These are phyloP conservation scores for Conchocele bisecta DNA, from an alignment of 2,888 invertebrate species.

Conservation along the genomic window DNA sequence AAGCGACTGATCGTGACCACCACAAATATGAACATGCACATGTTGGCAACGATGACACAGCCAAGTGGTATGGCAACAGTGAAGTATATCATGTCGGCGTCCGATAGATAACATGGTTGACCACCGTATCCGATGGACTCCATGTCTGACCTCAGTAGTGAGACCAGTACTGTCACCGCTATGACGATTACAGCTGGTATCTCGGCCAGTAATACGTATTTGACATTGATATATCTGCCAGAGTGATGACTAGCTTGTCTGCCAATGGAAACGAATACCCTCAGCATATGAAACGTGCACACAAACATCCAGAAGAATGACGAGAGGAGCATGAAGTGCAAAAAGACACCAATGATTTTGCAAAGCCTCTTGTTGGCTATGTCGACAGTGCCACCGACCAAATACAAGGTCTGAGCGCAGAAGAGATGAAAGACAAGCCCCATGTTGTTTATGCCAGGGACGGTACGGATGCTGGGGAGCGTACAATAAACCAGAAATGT, in stretches of 20 bases:
- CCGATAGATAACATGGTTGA: slow-evolving; percentile 29
- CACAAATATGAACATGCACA: slow-evolving; percentile 43
- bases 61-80: slow-evolving; percentile 16
- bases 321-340: slow-evolving; percentile 10
- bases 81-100: slow-evolving; percentile 24
- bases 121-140: slow-evolving; percentile 15
- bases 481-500: slow-evolving; percentile 22
- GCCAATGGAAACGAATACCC: slow-evolving; percentile 2
- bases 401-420: slow-evolving; percentile 9
- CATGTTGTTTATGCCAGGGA: slow-evolving; percentile 46
- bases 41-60: slow-evolving; percentile 26
- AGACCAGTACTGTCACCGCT: background rate
- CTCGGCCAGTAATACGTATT: background rate
- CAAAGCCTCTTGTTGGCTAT: slow-evolving; percentile 9
- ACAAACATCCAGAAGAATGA: slow-evolving; percentile 18
- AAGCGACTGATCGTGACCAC: slow-evolving; percentile 18
- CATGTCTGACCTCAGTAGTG: background rate
- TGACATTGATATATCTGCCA: background rate
- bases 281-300: slow-evolving; percentile 27
- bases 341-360: slow-evolving; percentile 15
- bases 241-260: background rate
- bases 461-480: slow-evolving; percentile 22
- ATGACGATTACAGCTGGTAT: background rate
- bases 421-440: slow-evolving; percentile 14
- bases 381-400: slow-evolving; percentile 15